These are phyloP conservation scores for Liposcelis brunnea DNA, from an alignment of 2,888 invertebrate genomes.

Conservation along the genomic window DNA sequence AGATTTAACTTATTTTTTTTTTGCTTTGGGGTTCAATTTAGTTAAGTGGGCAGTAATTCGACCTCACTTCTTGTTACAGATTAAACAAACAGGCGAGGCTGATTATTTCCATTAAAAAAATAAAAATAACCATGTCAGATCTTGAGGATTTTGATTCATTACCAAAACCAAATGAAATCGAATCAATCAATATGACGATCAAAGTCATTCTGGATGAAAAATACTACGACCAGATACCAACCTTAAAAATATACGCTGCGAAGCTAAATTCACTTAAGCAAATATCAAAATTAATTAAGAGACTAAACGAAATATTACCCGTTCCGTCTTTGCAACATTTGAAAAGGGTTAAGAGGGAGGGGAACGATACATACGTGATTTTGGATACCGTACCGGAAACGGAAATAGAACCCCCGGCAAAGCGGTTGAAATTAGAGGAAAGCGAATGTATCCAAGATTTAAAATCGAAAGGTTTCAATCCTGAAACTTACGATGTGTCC, in stretches of 20 bases:
- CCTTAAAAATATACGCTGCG: slow-evolving; percentile 41
- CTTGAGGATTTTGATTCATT: too few relatives aligned
- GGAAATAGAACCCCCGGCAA: slow-evolving; percentile 2
- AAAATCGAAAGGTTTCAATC: slow-evolving; percentile 29
- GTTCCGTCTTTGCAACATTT: slow-evolving; percentile 46
- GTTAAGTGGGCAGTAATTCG: too few relatives aligned
- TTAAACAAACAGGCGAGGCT: too few relatives aligned
- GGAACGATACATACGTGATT: slow-evolving; percentile 15
- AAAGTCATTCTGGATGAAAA: slow-evolving; percentile 38
- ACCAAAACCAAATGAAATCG: too few relatives aligned
- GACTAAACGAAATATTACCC: slow-evolving; percentile 39
- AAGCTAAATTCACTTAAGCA: slow-evolving; percentile 39
- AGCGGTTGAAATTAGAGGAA: slow-evolving; percentile 24
- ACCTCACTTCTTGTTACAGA: too few relatives aligned
- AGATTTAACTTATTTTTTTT: too few relatives aligned
- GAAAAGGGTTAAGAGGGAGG: slow-evolving; percentile 45
- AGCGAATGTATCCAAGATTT: slow-evolving; percentile 14
- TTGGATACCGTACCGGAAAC: slow-evolving; percentile 5
- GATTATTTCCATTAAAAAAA: too few relatives aligned
- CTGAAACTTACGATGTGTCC: slow-evolving; percentile 29
- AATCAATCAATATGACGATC: slow-evolving; percentile 1
- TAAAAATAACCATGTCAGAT: too few relatives aligned
- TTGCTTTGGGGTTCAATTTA: too few relatives aligned
- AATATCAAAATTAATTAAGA: slow-evolving; percentile 41
- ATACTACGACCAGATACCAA: slow-evolving; percentile 29